Percentiles rank a stretch among this genome's conserved stretches.
These are phyloP conservation scores for Ochlodes sylvanus DNA, from an alignment of 2,888 invertebrate species.

Conservation along the genomic window DNA sequence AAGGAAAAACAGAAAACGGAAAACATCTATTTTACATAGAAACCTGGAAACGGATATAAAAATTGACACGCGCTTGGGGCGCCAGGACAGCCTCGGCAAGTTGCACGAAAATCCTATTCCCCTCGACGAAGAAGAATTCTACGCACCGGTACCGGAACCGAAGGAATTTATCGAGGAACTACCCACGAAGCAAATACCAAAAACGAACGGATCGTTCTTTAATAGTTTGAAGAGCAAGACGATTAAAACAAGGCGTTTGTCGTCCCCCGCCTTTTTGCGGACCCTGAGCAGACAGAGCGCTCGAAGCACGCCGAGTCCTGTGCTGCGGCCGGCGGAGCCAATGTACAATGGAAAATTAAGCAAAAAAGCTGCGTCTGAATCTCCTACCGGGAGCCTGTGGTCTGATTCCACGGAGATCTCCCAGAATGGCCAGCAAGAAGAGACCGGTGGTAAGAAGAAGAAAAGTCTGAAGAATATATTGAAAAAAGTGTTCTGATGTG, in stretches of 20 bases:
- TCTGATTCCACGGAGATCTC: conserved; percentile 79
- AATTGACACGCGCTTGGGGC: conserved; percentile 25
- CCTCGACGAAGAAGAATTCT: conserved; percentile 84
- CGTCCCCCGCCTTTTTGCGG: conserved; percentile 86
- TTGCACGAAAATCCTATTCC: conserved; percentile 81
- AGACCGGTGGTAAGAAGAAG: conserved; percentile 79
- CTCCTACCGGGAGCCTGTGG: conserved; percentile 78
- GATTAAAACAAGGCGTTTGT: conserved; percentile 81
- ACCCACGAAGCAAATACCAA: conserved; percentile 64
- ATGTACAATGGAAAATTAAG: conserved; percentile 70
- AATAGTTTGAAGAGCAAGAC: conserved; percentile 78
- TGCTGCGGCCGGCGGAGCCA: conserved; percentile 63
- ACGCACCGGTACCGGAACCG: conserved; percentile 77
- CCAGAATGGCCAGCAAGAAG: conserved; percentile 67
- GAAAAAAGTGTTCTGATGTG: conserved; percentile 89
- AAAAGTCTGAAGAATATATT: conserved; percentile 91
- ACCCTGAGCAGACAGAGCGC: conserved; percentile 82
- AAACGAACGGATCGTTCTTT: conserved; percentile 79
- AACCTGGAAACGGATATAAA: conserved; percentile 65
- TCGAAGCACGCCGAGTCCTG: conserved; percentile 73
- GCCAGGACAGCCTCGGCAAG: conserved; percentile 68
- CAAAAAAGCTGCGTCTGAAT: conserved; percentile 72
- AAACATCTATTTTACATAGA: conserved; percentile 73
- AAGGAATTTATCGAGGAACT: conserved; percentile 66
- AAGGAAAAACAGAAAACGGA: conserved; percentile 79